Base-by-base conservation (phyloP, 2,888 invertebrate genomes). In the Tinea trinotella region DNA sequence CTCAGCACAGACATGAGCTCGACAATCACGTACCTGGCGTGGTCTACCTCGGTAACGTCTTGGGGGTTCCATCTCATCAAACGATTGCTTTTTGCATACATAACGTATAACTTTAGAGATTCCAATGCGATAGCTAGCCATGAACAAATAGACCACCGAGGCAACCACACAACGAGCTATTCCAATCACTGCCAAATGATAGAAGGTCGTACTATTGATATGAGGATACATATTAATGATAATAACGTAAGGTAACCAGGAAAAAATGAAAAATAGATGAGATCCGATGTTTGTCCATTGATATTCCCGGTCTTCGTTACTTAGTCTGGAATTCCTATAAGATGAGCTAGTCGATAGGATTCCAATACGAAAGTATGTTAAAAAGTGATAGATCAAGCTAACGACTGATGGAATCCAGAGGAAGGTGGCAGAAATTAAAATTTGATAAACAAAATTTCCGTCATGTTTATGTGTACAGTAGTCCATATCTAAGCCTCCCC, bases 131-230 rank as follows among this genome's bases (percentile, higher is more conserved):
- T 7, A 30, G 9, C 9, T 30, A 9, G 30, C 9, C 5, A 7
- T 9, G 13, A 13, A 12, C 7, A 13, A 40, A 19, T 46, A 46
- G 3, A 93, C 66, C 17, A 90, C 81, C 60, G 90, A 90, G 58
- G 91, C 90, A 58, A 92, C 70, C 59, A 91, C 88, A 0, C 92
- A 90, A 59, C 93, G 92, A 60, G 88, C 85, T 10, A 93, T 74
- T 0, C 91, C 93, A 55, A 92, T 67, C 91, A 92, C 92, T 10
- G 90, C 90, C 46, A 90, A 75, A 59, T 89, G 88, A 69, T 93
- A 92, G 67, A 89, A 91, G n/a, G 87, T 72, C 1, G 81, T 69
- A 56, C 89, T 84, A 10, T 78, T 76, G 0, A 83, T 72, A 1
- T 65, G 61, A 1, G 88, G 86, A 30, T 80, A 83, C 9, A 88